Evolutionary conservation across 2,113 vertebrate species (phyloP).

Genomic region (Trinectes maculatus): DNA sequence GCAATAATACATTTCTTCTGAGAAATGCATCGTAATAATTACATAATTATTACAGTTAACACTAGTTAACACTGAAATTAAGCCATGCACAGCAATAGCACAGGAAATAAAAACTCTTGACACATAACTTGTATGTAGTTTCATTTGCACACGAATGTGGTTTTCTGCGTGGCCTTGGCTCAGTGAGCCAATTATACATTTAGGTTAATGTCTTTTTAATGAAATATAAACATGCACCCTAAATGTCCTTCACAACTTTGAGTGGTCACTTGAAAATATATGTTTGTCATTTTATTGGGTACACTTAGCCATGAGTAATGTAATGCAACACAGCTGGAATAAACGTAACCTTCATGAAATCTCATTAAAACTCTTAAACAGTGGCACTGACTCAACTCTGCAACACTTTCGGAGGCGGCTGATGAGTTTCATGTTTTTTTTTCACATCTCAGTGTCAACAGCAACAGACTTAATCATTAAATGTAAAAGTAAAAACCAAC

Average conservation of each 20-base stretch:
- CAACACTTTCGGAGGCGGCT: not conserved
- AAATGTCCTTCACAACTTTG: not conserved
- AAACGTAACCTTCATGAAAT: not conserved
- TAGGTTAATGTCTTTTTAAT: not conserved
- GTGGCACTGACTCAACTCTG: not conserved
- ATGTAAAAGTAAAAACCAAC: too few relatives aligned
- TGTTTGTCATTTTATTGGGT: not conserved
- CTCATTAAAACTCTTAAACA: not conserved
- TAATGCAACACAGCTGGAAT: not conserved
- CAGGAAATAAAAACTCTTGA: constrained; percentile 38
- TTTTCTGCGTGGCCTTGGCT: constrained; percentile 50
- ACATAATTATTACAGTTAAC: not conserved
- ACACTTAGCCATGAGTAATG: too few relatives aligned
- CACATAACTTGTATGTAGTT: constrained; percentile 11
- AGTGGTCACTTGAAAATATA: not conserved
- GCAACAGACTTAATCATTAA: too few relatives aligned
- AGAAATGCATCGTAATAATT: not conserved
- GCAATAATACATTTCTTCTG: not conserved
- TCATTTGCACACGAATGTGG: constrained; percentile 46
- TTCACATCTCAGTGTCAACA: too few relatives aligned
- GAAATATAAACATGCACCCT: not conserved
- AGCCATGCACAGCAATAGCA: constrained; percentile 26
- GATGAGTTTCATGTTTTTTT: too few relatives aligned
- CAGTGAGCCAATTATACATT: constrained; percentile 11
- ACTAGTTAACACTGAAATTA: constrained; percentile 2